A percentile compares a stretch with the other conserved stretches of the same genome.
Evolutionary conservation across 2,113 vertebrate genomes (phyloP).

Genomic region (Scomber scombrus): DNA sequence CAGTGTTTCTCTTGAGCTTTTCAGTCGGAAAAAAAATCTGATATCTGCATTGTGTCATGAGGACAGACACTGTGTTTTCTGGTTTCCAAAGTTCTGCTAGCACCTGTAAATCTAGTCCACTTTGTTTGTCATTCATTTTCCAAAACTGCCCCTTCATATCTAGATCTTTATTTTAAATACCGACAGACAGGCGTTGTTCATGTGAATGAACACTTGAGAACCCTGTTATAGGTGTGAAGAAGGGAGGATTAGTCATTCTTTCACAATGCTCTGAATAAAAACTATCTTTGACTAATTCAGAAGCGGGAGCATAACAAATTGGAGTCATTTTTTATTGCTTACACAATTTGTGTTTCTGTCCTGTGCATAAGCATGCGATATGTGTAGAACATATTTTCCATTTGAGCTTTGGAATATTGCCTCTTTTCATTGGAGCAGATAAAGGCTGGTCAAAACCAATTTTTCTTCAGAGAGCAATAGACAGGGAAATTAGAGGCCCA

Average conservation of each 20-base stretch:
- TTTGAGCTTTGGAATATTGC: conserved; percentile 53
- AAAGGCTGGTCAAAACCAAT: conserved; percentile 58
- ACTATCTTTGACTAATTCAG: conserved; percentile 12
- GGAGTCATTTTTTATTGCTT: conserved; percentile 29
- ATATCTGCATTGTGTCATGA: conserved; percentile 64
- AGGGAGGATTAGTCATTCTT: background rate
- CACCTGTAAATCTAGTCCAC: conserved; percentile 29
- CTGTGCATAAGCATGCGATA: conserved; percentile 32
- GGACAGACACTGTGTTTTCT: conserved; percentile 45
- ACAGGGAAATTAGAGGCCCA: conserved; percentile 71
- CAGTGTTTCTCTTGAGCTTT: conserved; percentile 50
- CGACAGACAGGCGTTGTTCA: too few relatives aligned
- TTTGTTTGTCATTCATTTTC: background rate
- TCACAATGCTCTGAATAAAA: background rate
- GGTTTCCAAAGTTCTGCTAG: conserved; percentile 13
- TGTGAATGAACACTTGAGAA: background rate
- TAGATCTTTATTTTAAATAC: background rate
- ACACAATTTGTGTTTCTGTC: conserved; percentile 44
- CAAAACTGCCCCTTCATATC: background rate
- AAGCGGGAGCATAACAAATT: background rate
- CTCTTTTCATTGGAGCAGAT: conserved; percentile 59
- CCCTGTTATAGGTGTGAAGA: background rate
- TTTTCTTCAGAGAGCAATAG: conserved; percentile 70
- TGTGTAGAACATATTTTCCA: conserved; percentile 69
- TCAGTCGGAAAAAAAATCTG: conserved; percentile 47